These are phyloP conservation scores for Druceiella hillmani DNA, from an alignment of 2,888 invertebrate genomes.

Conservation along the genomic window DNA sequence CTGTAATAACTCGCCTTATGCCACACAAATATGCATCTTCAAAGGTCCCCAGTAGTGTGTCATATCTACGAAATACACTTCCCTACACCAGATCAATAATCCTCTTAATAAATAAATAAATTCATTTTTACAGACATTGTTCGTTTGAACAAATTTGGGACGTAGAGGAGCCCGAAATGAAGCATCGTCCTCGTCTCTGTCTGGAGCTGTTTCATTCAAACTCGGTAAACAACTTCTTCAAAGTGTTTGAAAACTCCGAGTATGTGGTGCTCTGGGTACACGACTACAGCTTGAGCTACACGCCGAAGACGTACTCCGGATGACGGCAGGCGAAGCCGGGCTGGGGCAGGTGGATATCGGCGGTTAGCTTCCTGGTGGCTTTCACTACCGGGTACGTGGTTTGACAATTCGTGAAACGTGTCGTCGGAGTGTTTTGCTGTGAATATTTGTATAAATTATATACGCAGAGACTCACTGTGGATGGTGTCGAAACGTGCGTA, in stretches of 20 bases:
- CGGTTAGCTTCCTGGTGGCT: conserved; percentile 26
- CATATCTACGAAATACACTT: too few species aligned
- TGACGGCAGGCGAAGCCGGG: conserved; percentile 29
- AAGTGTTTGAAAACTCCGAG: conserved; percentile 33
- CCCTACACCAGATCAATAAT: too few species aligned
- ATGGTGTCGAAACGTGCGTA: too few species aligned
- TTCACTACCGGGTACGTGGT: too few species aligned
- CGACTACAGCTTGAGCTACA: conserved; percentile 30
- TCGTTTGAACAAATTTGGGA: conserved; percentile 39
- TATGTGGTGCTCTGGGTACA: conserved; percentile 39
- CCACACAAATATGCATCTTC: too few species aligned
- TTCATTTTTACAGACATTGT: conserved; percentile 38
- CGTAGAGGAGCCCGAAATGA: conserved; percentile 27
- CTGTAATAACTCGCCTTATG: too few species aligned
- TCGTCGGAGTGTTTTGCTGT: too few species aligned
- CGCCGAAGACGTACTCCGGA: conserved; percentile 21
- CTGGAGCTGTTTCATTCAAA: conserved; percentile 35
- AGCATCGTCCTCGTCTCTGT: conserved; percentile 29
- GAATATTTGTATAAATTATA: too few species aligned
- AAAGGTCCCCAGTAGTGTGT: too few species aligned
- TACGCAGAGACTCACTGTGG: too few species aligned
- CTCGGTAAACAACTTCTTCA: neutral
- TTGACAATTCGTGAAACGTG: too few species aligned
- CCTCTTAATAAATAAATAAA: too few species aligned
- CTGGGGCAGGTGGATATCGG: neutral